A percentile compares a stretch with the other conserved stretches of the same genome.
Conservation (phyloP, 2,113 vertebrate genomes). For the Helogale parvula region DNA sequence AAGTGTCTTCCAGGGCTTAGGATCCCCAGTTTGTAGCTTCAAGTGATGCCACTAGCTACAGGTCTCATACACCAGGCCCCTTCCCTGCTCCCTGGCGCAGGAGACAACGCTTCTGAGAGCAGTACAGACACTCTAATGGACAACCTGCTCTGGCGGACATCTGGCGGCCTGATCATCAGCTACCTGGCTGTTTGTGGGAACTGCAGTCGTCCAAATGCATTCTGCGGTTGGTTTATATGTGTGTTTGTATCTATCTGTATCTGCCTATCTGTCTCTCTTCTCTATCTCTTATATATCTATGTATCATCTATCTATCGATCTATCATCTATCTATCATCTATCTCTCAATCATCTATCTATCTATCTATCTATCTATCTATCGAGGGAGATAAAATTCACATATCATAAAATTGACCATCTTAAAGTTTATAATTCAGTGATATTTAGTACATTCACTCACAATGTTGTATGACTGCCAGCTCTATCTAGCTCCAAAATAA, state of each 20-base stretch:
- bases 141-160: not conserved
- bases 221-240: no score
- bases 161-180: not conserved
- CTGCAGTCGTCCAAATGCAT: not conserved
- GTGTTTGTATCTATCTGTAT: not conserved
- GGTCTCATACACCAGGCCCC: no score
- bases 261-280: not conserved
- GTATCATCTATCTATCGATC: not conserved
- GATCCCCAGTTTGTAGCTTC: not conserved
- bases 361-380: not conserved
- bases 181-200: not conserved
- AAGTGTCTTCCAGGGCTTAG: not conserved
- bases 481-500: not conserved
- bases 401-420: not conserved
- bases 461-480: fast-evolving
- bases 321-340: not conserved
- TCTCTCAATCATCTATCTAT: no score
- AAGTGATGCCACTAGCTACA: not conserved
- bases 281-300: not conserved
- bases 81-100: not conserved
- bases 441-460: not conserved
- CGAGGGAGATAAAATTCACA: not conserved
- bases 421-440: not conserved
- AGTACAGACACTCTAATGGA: not conserved
- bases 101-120: not conserved